Conservation (phyloP, 1,140 invertebrate species). For the Drosophila bifasciata region DNA sequence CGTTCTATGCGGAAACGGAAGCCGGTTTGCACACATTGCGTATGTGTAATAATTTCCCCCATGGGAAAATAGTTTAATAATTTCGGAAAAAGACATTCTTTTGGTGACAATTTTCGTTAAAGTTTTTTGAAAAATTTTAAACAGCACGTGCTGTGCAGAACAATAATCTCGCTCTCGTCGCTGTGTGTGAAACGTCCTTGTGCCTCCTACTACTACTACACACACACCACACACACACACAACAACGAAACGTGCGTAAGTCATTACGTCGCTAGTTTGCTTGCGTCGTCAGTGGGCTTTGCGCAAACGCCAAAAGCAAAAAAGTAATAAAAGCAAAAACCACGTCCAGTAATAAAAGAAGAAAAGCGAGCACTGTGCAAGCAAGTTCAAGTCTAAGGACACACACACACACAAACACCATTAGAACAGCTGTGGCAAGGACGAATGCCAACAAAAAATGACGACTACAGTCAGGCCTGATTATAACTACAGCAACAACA, state of each 20-base stretch:
- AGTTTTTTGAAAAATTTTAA: background rate
- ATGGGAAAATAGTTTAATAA: background rate
- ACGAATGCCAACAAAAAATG: slow-evolving; percentile 26
- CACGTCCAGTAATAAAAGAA: slow-evolving; percentile 3
- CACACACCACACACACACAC: slow-evolving; percentile 20
- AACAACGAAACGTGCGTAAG: slow-evolving; percentile 62
- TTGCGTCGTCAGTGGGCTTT: slow-evolving; percentile 58
- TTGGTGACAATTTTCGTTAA: slow-evolving; percentile 19
- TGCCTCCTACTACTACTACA: slow-evolving; percentile 47
- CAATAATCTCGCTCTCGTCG: slow-evolving; percentile 8
- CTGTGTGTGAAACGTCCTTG: slow-evolving; percentile 67
- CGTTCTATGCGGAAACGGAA: slow-evolving; percentile 74
- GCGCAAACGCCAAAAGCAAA: slow-evolving; percentile 64
- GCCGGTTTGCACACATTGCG: slow-evolving; percentile 56
- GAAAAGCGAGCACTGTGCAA: slow-evolving; percentile 3
- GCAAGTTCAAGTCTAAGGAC: slow-evolving; percentile 79
- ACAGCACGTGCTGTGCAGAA: slow-evolving; percentile 24
- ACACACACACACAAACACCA: slow-evolving; percentile 28
- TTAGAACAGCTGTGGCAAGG: slow-evolving; percentile 36
- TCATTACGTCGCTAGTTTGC: slow-evolving; percentile 74
- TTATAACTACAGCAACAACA: slow-evolving; percentile 33
- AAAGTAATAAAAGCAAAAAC: slow-evolving; percentile 5
- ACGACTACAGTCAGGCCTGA: slow-evolving; percentile 38
- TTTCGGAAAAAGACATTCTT: slow-evolving; percentile 15
- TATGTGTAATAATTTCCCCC: slow-evolving; percentile 40